phyloP scores from a whole-genome alignment of 2,797 vertebrate species.

The Cuculus canorus region DNA sequence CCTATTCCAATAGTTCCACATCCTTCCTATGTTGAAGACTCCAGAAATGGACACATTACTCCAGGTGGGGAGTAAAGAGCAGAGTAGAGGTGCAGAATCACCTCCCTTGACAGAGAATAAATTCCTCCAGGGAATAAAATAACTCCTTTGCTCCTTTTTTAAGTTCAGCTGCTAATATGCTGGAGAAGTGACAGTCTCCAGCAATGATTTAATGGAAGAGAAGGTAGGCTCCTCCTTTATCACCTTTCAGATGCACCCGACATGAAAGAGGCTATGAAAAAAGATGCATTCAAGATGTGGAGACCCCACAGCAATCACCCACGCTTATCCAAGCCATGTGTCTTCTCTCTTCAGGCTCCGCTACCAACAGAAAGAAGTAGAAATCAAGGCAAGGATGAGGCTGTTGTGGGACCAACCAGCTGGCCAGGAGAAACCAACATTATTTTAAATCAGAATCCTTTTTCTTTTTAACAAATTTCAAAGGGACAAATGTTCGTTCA shows the following conservation, averaged over 20 bases:
- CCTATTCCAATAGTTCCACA: too few relatives aligned
- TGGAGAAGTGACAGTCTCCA: not conserved
- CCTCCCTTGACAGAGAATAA: too few relatives aligned
- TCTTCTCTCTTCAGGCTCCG: not conserved
- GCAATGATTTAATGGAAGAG: not conserved
- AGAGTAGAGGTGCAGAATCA: too few relatives aligned
- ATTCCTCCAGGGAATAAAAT: not conserved
- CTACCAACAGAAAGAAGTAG: fast-evolving
- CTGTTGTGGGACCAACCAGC: not conserved
- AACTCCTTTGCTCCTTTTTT: not conserved
- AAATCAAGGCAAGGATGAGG: not conserved
- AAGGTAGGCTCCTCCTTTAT: not conserved
- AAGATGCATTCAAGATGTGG: fast-evolving
- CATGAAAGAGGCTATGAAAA: not conserved
- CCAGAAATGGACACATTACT: too few relatives aligned
- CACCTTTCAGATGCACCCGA: not conserved
- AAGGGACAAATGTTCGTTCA: not conserved
- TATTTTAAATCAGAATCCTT: not conserved
- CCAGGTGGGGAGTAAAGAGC: too few relatives aligned
- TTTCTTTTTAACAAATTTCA: not conserved
- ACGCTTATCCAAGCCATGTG: not conserved
- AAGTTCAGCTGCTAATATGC: not conserved
- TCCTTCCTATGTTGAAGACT: too few relatives aligned
- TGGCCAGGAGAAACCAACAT: not conserved
- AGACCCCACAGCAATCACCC: not conserved